Evolutionary conservation across 2,888 invertebrate species (phyloP).

Genomic region (Thumatha senex): DNA sequence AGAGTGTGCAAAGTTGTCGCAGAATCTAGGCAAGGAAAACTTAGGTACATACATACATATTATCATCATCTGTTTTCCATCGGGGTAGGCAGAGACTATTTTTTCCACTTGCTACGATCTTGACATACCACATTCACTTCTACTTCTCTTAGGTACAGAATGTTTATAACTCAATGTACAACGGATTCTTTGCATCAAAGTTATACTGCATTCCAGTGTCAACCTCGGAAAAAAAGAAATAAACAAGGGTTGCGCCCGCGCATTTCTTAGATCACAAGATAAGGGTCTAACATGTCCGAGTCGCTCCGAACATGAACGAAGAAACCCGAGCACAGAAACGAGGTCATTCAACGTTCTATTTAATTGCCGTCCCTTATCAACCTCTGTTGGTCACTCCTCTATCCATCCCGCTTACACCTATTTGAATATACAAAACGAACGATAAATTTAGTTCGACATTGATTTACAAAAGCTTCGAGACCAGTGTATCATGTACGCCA

Average conservation of each 20-base stretch:
- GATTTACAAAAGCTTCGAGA: constrained; percentile 63
- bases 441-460: constrained; percentile 54
- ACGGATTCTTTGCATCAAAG: constrained; percentile 25
- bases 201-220: constrained; percentile 40
- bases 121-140: too few relatives aligned
- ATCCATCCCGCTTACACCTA: constrained; percentile 52
- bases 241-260: constrained; percentile 66
- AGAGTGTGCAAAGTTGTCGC: constrained; percentile 29
- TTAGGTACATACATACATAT: constrained; percentile 40
- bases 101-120: too few relatives aligned
- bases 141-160: too few relatives aligned
- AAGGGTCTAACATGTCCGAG: constrained; percentile 58
- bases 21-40: constrained; percentile 33
- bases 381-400: constrained; percentile 38
- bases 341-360: constrained; percentile 57
- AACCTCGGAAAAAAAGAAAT: constrained; percentile 30
- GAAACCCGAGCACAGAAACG: constrained; percentile 65
- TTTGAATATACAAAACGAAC: constrained; percentile 65
- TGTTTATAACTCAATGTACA: constrained; percentile 19
- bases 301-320: constrained; percentile 58
- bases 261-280: constrained; percentile 67
- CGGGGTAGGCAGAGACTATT: too few relatives aligned
- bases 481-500: constrained; percentile 52
- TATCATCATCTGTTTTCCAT: too few relatives aligned
- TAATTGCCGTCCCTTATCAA: constrained; percentile 70